phyloP scores from a whole-genome alignment of 2,888 invertebrate species.

The Barypeithes pellucidus region DNA sequence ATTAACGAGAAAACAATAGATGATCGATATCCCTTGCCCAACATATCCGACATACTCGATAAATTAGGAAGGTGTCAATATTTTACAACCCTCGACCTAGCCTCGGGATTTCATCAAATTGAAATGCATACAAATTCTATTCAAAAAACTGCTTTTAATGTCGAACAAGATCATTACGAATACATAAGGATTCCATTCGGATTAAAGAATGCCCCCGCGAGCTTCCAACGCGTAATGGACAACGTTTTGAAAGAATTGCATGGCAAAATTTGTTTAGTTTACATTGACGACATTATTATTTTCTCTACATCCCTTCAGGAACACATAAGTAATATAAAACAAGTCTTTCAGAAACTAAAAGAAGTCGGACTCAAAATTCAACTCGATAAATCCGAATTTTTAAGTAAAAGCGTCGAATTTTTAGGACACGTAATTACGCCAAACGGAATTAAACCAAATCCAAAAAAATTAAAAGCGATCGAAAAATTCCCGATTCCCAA shows the following conservation, averaged over 20 bases:
- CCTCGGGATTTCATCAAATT: too few species aligned
- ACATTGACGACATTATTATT: slow-evolving; percentile 49
- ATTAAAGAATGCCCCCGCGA: slow-evolving; percentile 57
- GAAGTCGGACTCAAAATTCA: slow-evolving; percentile 51
- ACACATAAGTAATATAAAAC: slow-evolving; percentile 39
- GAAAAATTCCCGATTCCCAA: slow-evolving; percentile 44
- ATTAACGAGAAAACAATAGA: too few species aligned
- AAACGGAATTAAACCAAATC: slow-evolving; percentile 54
- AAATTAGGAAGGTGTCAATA: too few species aligned
- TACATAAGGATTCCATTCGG: too few species aligned
- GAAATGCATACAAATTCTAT: too few species aligned
- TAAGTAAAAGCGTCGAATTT: slow-evolving; percentile 46
- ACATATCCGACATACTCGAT: too few species aligned
- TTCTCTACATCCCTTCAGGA: slow-evolving; percentile 41
- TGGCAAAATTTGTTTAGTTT: slow-evolving; percentile 40
- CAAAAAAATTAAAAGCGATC: slow-evolving; percentile 47
- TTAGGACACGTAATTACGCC: slow-evolving; percentile 55
- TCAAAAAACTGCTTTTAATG: too few species aligned
- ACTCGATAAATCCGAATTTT: slow-evolving; percentile 51
- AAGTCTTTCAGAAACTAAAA: slow-evolving; percentile 37
- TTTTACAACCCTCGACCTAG: too few species aligned
- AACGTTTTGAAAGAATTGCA: slow-evolving; percentile 56
- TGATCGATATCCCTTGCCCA: too few species aligned
- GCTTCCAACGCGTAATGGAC: slow-evolving; percentile 61
- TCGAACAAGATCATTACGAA: too few species aligned